Conservation (phyloP, 2,888 invertebrate species). For the Heliconius ismenius region DNA sequence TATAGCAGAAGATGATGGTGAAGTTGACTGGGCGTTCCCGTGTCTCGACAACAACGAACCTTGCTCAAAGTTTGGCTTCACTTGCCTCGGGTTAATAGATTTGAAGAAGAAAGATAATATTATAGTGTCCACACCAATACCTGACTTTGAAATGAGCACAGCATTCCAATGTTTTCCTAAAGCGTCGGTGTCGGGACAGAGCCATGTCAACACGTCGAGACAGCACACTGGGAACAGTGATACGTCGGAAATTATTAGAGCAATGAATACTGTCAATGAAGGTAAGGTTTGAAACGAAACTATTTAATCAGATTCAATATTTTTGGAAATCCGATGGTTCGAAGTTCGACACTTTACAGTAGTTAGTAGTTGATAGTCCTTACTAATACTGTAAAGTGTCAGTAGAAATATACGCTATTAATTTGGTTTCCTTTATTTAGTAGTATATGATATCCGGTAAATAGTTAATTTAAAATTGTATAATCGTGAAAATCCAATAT, state of each 20-base stretch:
- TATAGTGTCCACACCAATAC: constrained; percentile 62
- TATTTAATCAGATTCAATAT: too few species aligned
- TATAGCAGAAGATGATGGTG: constrained; percentile 98
- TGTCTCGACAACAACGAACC: constrained; percentile 93
- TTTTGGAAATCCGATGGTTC: too few species aligned
- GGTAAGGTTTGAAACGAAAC: constrained; percentile 47
- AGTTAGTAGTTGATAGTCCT: too few species aligned
- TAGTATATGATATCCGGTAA: too few species aligned
- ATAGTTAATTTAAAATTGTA: too few species aligned
- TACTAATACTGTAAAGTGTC: too few species aligned
- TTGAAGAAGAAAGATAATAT: constrained; percentile 73
- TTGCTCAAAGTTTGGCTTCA: constrained; percentile 96
- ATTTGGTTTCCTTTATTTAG: too few species aligned
- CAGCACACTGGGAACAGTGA: constrained; percentile 74
- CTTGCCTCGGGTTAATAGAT: constrained; percentile 93
- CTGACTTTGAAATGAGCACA: constrained; percentile 65
- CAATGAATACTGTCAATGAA: constrained; percentile 75
- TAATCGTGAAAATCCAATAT: too few species aligned
- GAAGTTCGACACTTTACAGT: too few species aligned
- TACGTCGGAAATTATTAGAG: constrained; percentile 73
- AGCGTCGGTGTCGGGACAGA: constrained; percentile 63
- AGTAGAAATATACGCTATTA: too few species aligned
- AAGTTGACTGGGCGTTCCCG: constrained; percentile 96
- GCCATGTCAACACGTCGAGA: constrained; percentile 65
- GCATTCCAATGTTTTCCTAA: constrained; percentile 68